Percentiles rank a stretch among this genome's conserved stretches.
These are phyloP conservation scores for Manis crassicaudata DNA, from an alignment of 2,797 vertebrate species.

Conservation along the genomic window DNA sequence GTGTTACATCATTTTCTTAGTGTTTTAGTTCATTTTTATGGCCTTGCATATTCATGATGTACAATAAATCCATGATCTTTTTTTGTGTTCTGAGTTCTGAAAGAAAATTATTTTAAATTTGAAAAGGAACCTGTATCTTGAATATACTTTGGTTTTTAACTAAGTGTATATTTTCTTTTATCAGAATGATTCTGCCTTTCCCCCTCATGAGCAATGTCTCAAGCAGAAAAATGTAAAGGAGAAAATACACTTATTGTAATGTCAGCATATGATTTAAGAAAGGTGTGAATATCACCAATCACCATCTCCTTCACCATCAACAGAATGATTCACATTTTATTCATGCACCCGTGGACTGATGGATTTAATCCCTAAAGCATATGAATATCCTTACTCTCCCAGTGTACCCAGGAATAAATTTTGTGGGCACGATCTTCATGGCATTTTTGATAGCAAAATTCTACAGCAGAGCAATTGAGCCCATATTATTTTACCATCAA, in stretches of 20 bases:
- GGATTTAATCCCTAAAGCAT: slow-evolving; percentile 62
- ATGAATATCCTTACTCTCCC: slow-evolving; percentile 47
- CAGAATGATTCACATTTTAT: background rate
- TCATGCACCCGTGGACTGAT: slow-evolving; percentile 31
- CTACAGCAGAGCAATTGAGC: background rate
- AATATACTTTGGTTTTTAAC: slow-evolving; percentile 18
- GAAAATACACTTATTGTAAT: slow-evolving; percentile 49
- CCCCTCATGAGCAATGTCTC: background rate
- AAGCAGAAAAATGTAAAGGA: slow-evolving; percentile 48
- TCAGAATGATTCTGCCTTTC: background rate
- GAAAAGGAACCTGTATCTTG: background rate
- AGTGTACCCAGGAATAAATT: slow-evolving; percentile 34
- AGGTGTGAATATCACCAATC: slow-evolving; percentile 39
- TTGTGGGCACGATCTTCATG: background rate
- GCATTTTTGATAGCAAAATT: background rate
- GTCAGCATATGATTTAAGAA: slow-evolving; percentile 49
- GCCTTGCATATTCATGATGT: background rate
- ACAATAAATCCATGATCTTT: background rate
- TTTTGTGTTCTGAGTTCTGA: background rate
- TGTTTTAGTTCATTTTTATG: background rate
- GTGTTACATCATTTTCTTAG: background rate
- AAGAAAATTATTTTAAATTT: slow-evolving; percentile 26
- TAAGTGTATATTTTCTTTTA: slow-evolving; percentile 10
- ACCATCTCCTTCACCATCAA: background rate
- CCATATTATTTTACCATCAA: background rate